Conservation (phyloP, 2,113 vertebrate species). For the Microcebus murinus region DNA sequence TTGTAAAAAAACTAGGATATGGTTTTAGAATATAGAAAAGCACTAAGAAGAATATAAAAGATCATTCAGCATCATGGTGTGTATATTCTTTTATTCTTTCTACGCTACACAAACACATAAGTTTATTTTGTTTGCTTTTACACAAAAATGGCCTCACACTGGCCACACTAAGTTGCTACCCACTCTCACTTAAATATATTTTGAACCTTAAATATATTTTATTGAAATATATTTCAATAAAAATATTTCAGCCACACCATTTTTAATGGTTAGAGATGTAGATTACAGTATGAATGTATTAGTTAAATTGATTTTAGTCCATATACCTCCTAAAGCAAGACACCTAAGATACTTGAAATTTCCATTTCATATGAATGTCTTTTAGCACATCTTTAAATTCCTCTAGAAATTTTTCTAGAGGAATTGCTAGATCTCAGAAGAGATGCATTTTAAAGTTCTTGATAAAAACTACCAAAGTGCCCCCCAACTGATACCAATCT, state of each 20-base stretch:
- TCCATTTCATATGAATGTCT: neutral
- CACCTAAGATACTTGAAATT: neutral
- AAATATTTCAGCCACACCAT: neutral
- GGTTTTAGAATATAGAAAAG: neutral
- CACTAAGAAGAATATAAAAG: neutral
- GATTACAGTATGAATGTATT: neutral
- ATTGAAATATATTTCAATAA: too few species aligned
- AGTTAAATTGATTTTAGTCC: neutral
- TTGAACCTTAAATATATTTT: too few species aligned
- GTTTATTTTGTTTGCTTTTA: neutral
- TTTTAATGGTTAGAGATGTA: neutral
- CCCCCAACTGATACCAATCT: neutral
- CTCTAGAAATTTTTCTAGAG: neutral
- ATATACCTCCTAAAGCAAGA: rapidly evolving
- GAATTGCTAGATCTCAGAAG: neutral
- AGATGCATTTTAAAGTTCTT: neutral
- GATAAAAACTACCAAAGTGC: neutral
- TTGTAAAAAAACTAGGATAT: neutral
- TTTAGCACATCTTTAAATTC: neutral
- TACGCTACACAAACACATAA: neutral
- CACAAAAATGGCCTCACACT: neutral
- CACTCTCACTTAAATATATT: neutral
- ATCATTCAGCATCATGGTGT: neutral
- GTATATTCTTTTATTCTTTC: neutral
- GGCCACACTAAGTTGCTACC: neutral